Evolutionary conservation across 2,888 invertebrate species (phyloP).

Genomic region (Rhagonycha lutea): DNA sequence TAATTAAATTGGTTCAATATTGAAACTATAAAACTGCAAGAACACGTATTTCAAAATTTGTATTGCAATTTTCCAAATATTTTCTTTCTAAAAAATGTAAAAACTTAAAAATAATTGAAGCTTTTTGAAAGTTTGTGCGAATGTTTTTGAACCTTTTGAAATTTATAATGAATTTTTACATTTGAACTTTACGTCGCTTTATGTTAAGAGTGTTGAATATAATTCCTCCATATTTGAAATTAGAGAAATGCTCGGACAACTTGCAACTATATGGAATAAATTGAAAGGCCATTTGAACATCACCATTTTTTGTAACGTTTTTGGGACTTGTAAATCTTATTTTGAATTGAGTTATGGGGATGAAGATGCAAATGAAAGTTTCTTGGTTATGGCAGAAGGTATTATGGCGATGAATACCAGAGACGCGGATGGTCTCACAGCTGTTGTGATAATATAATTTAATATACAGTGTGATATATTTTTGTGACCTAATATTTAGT

Average conservation of each 20-base stretch:
- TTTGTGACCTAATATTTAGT: no score
- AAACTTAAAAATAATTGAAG: background rate
- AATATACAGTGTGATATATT: no score
- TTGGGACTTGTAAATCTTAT: background rate
- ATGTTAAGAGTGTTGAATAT: no score
- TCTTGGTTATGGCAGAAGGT: background rate
- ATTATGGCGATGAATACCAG: background rate
- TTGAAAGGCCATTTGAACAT: background rate
- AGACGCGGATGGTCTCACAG: no score
- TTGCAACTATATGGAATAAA: background rate
- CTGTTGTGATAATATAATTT: no score
- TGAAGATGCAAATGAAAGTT: background rate
- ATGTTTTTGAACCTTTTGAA: no score
- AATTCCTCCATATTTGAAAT: background rate
- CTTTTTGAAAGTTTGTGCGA: no score
- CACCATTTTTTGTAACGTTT: background rate
- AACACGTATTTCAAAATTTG: background rate
- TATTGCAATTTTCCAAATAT: background rate
- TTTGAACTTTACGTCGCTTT: no score
- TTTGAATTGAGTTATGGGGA: background rate
- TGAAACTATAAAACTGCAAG: background rate
- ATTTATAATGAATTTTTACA: no score
- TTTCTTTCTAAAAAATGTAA: background rate
- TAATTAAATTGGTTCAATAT: background rate
- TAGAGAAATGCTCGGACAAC: background rate